phyloP scores from a whole-genome alignment of 2,888 invertebrate species.

The Drosophila melanosoma region DNA sequence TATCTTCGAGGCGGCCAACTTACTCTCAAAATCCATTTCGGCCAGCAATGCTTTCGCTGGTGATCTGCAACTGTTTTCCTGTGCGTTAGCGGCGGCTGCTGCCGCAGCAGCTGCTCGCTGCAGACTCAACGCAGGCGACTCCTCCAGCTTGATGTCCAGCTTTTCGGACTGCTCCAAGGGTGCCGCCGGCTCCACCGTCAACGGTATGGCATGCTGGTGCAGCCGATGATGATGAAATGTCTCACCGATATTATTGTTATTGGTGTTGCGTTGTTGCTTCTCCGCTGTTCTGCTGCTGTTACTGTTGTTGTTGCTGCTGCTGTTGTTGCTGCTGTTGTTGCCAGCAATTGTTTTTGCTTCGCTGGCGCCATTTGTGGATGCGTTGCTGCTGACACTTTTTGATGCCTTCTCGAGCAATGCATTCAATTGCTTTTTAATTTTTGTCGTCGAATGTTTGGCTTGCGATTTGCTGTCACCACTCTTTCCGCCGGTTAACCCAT shows the following conservation, averaged over 20 bases:
- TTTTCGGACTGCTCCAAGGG: slow-evolving; percentile 82
- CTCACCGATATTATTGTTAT: slow-evolving; percentile 47
- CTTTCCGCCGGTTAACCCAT: slow-evolving; percentile 32
- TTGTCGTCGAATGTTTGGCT: slow-evolving; percentile 81
- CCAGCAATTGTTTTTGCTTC: slow-evolving; percentile 10
- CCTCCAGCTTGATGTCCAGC: slow-evolving; percentile 81
- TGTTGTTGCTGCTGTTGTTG: slow-evolving; percentile 22
- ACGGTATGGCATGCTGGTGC: slow-evolving; percentile 81
- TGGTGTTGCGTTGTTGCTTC: slow-evolving; percentile 54
- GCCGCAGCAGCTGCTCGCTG: slow-evolving; percentile 72
- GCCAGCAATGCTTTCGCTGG: slow-evolving; percentile 46
- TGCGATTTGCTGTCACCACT: slow-evolving; percentile 72
- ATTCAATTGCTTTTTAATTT: slow-evolving; percentile 84
- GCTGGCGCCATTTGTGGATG: slow-evolving; percentile 44
- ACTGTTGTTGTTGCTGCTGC: slow-evolving; percentile 23
- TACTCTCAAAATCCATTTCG: slow-evolving; percentile 84
- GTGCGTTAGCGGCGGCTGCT: slow-evolving; percentile 40
- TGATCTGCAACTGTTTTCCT: slow-evolving; percentile 54
- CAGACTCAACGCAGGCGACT: slow-evolving; percentile 79
- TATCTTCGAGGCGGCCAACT: slow-evolving; percentile 83
- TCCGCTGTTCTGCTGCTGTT: slow-evolving; percentile 38
- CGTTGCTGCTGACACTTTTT: slow-evolving; percentile 56
- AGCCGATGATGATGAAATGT: slow-evolving; percentile 63
- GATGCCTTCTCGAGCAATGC: slow-evolving; percentile 78
- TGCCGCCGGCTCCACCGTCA: slow-evolving; percentile 82